Conservation (phyloP, 2,113 vertebrate genomes). For the Neolamprologus fasciatus region DNA sequence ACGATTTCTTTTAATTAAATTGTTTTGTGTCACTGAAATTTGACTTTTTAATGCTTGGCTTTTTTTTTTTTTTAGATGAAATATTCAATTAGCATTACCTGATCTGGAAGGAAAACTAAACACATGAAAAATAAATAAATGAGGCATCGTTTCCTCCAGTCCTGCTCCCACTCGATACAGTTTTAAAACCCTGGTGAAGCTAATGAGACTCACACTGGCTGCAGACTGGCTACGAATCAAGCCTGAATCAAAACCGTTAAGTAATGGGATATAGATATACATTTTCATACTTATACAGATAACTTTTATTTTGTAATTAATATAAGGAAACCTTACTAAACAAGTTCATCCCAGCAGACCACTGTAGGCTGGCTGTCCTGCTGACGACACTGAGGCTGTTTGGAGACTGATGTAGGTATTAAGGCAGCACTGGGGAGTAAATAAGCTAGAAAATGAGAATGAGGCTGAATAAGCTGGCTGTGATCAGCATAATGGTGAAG, state of each 20-base stretch:
- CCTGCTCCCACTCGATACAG: not conserved
- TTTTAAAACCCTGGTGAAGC: not conserved
- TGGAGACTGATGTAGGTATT: not conserved
- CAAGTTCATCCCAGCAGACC: not conserved
- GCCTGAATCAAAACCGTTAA: not conserved
- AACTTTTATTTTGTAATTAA: not conserved
- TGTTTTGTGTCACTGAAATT: not conserved
- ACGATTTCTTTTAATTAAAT: not conserved
- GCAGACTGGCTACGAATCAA: not conserved
- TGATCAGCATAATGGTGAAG: not conserved
- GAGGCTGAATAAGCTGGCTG: not conserved
- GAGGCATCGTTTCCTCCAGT: not conserved
- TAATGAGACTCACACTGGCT: not conserved
- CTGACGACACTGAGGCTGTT: not conserved
- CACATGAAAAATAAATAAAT: not conserved
- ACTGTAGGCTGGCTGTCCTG: not conserved
- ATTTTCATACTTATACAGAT: not conserved
- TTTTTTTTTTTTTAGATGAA: not conserved
- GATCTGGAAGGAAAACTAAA: not conserved
- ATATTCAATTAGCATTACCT: not conserved
- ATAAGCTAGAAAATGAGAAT: not conserved
- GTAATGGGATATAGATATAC: not conserved
- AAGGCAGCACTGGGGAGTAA: not conserved
- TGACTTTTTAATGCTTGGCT: not conserved
- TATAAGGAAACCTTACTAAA: not conserved